These are phyloP conservation scores for Xestia c-nigrum DNA, from an alignment of 2,888 invertebrate genomes.

Conservation along the genomic window DNA sequence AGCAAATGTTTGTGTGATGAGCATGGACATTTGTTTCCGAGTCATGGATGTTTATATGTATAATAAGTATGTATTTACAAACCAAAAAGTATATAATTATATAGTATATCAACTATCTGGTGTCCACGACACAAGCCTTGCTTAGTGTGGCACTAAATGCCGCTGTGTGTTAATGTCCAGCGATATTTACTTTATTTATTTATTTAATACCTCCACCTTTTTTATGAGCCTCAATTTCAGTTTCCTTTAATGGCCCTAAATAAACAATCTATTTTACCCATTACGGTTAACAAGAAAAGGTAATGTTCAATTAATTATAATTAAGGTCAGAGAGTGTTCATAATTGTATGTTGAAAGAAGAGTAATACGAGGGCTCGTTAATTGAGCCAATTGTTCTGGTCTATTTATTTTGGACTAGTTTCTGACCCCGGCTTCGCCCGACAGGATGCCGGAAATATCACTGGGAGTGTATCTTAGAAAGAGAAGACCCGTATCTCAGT, in stretches of 20 bases:
- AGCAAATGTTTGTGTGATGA: no score
- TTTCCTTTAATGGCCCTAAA: background rate
- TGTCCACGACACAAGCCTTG: no score
- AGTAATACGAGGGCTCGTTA: background rate
- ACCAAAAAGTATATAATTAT: no score
- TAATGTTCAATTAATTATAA: slow-evolving; percentile 11
- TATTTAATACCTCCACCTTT: no score
- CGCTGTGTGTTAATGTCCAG: no score
- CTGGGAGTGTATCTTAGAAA: background rate
- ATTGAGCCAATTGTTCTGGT: slow-evolving; percentile 38
- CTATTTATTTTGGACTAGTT: slow-evolving; percentile 11
- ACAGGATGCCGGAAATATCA: background rate
- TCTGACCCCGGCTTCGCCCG: background rate
- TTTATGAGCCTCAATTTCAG: no score
- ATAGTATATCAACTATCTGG: no score
- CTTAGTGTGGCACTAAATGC: no score
- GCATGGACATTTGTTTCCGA: no score
- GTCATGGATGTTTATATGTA: no score
- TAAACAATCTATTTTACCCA: background rate
- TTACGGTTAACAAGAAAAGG: background rate
- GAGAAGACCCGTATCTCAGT: background rate
- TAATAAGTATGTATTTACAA: no score
- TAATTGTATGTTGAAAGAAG: background rate
- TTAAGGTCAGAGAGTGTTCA: slow-evolving; percentile 10
- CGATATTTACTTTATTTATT: no score